A percentile compares a stretch with the other conserved stretches of the same genome.
These are phyloP conservation scores for Columba janthina DNA, from an alignment of 2,113 vertebrate genomes.

Conservation along the genomic window DNA sequence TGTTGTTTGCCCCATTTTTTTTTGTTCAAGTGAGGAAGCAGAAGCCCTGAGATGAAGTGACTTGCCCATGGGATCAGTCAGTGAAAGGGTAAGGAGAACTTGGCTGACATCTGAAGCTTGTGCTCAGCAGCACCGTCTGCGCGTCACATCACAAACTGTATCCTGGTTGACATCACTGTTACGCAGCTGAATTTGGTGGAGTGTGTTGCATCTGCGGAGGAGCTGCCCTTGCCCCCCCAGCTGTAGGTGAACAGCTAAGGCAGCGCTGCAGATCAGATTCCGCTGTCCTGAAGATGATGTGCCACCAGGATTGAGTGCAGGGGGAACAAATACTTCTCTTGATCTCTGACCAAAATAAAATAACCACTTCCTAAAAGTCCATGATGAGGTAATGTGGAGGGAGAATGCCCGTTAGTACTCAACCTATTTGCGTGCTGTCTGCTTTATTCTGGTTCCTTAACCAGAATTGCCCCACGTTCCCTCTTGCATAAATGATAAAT, in stretches of 20 bases:
- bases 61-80: not conserved
- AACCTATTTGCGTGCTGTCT: not conserved
- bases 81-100: not conserved
- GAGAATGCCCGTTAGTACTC: not conserved
- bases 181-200: not conserved
- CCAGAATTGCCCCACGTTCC: not conserved
- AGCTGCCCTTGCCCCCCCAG: not conserved
- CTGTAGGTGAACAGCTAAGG: not conserved
- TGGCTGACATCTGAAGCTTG: not conserved
- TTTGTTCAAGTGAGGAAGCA: not conserved
- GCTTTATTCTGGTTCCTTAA: not conserved
- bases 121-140: not conserved
- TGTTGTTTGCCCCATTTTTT: not conserved
- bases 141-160: not conserved
- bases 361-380: slow-evolving; percentile 7
- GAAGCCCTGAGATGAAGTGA: not conserved
- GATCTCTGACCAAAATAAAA: not conserved
- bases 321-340: not conserved
- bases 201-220: not conserved
- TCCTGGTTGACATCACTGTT: not conserved
- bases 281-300: not conserved
- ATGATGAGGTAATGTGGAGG: not conserved
- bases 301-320: not conserved
- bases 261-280: not conserved
- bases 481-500: not conserved